phyloP scores from a whole-genome alignment of 2,797 vertebrate species.

The Triplophysa yarkandensis region DNA sequence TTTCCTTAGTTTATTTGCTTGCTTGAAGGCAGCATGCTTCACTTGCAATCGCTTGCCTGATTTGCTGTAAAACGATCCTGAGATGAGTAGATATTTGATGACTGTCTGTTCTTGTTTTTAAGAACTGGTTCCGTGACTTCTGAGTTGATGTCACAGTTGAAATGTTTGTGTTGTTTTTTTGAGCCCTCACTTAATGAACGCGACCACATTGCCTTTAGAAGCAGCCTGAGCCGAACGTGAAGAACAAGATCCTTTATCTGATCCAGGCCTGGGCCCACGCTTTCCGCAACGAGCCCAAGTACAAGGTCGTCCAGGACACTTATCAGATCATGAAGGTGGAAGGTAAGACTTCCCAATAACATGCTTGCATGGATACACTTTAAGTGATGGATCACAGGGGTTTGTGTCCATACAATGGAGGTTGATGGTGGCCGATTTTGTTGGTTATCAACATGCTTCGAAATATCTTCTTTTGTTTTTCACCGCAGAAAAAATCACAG shows the following conservation, averaged over 20 bases:
- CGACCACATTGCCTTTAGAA: slow-evolving; percentile 68
- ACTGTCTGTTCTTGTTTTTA: too few relatives aligned
- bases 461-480: too few relatives aligned
- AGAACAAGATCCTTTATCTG: slow-evolving; percentile 94
- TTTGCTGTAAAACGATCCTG: background rate
- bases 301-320: slow-evolving; percentile 98
- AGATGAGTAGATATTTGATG: background rate
- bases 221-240: slow-evolving; percentile 91
- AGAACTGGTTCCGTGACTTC: background rate
- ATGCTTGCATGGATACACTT: background rate
- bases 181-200: background rate
- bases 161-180: slow-evolving; percentile 9
- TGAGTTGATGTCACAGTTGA: background rate
- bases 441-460: too few relatives aligned
- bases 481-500: too few relatives aligned
- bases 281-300: slow-evolving; percentile 97
- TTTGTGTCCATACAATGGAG: too few relatives aligned
- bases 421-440: too few relatives aligned
- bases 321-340: slow-evolving; percentile 99
- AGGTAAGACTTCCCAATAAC: slow-evolving; percentile 74
- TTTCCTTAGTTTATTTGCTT: slow-evolving; percentile 34
- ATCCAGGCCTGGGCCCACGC: slow-evolving; percentile 98
- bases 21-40: background rate
- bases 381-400: background rate
- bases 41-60: background rate